Percentiles rank a stretch among this genome's conserved stretches.
phyloP scores from a whole-genome alignment of 2,888 invertebrate genomes.

The Eupithecia insigniata region DNA sequence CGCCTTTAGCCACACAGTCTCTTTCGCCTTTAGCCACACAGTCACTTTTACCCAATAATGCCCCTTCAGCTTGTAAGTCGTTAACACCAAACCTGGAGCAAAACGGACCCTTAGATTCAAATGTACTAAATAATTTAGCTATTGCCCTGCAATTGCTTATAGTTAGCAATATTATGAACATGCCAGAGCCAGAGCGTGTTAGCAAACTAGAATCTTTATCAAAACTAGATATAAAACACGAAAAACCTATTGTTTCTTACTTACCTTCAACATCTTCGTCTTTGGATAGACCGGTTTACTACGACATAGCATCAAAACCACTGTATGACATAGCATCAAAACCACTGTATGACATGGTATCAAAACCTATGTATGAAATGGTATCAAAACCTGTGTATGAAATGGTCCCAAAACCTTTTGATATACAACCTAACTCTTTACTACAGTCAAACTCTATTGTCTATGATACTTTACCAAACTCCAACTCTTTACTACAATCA shows the following conservation, averaged over 20 bases:
- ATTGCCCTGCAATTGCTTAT: slow-evolving; percentile 2
- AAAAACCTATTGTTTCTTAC: neutral
- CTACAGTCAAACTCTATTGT: neutral
- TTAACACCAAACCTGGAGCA: neutral
- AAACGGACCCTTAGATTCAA: slow-evolving; percentile 7
- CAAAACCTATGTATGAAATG: neutral
- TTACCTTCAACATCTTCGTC: neutral
- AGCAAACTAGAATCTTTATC: slow-evolving; percentile 9
- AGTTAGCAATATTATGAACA: slow-evolving; percentile 7
- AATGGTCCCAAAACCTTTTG: neutral
- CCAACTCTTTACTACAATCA: neutral
- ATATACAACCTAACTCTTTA: neutral
- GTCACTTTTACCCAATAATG: neutral
- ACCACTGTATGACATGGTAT: neutral
- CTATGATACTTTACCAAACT: neutral
- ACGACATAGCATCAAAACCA: neutral
- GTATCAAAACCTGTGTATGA: slow-evolving; percentile 3
- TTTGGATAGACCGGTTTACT: neutral
- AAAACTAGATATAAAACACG: neutral
- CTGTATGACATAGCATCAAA: no score
- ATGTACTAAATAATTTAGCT: neutral
- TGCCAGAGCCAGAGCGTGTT: slow-evolving; percentile 7
- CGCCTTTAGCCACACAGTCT: neutral
- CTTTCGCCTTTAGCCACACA: neutral
- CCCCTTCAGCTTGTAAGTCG: neutral